Evolutionary conservation across 2,888 invertebrate species (phyloP), one percentile per base, ranked within the genome.

Genomic region (Lasioglossum vierecki): DNA sequence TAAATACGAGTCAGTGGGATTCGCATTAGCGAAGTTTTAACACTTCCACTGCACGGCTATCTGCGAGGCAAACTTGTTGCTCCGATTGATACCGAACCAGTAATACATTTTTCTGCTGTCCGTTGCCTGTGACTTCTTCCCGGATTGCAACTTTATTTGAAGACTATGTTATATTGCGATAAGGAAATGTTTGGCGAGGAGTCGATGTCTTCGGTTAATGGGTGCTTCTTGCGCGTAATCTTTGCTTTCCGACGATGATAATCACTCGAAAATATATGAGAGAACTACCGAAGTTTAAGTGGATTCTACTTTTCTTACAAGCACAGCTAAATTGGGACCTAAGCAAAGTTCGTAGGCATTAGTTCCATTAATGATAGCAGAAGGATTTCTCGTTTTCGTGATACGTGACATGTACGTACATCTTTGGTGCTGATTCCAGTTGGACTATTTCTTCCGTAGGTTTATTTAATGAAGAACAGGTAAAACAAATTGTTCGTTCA

Each of bases 1-100:
- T 9, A 41, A 78, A 70, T 77, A 77, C 53, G 70, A 76, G 35
- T 35, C 76, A n/a, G 26, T 49, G 35, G 39, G 46, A 53, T 49
- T 53, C 53, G 53, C 35, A 35, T 66, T 66, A 66, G 35, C 66
- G 18, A 18, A 3, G 22, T 63, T 15, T 63, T 63, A 63, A 63
- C 30, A 63, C 63, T 63, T 15, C 63, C 6, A 30, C 60, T 63
- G 15, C 63, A 26, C 9, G 30, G 26, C 15, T 15, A 63, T 63
- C 63, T 63, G 63, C 63, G 15, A 30, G 11, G 15, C 60, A 30
- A 30, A 63, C 63, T 63, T 63, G 63, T 30, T 63, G 63, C 63
- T 63, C 26, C 26, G 63, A 63, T 30, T 26, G 60, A 26, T 26
- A 26, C 60, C 26, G 26, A 13, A 26, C 63, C 26, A 26, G 26